Evolutionary conservation across 1,140 invertebrate genomes (phyloP), one percentile per base, ranked within the genome.

Genomic region (Thaumatotibia leucotreta): DNA sequence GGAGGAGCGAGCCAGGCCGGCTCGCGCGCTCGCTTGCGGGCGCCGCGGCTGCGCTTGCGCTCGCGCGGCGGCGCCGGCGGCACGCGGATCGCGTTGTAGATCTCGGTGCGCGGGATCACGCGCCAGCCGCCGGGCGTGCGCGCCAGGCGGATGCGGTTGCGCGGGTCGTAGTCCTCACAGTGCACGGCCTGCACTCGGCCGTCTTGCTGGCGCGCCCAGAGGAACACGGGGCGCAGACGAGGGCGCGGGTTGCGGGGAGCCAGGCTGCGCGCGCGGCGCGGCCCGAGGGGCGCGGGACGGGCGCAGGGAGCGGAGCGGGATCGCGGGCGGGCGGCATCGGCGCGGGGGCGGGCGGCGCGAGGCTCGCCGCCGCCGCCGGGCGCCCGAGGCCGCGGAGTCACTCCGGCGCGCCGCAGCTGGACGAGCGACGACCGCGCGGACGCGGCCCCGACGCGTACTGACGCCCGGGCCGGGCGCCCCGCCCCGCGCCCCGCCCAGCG

Each of bases 131-230:
- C 92, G 1, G 95, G 92, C 2, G 95, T 96, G 79, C 96, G 95
- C 61, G 95, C 95, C 74, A 97, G 88, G 69, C 95, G 94, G 68
- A 97, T 96, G 10, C 96, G 94, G 90, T 96, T 97, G 35, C 95
- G 91, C 78, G 95, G 94, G 88, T 96, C 95, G 91, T 96, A 97
- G 81, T 97, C 96, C 86, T 96, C 96, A 89, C 95, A 96, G 80
- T 94, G 93, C 70, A 97, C 96, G 85, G 96, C 95, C 77, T 96
- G 93, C 76, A 97, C 96, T 79, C 92, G 93, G 64, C 95, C 95
- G 79, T 96, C 94, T 69, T 93, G 92, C 83, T 96, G 95, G 74
- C 95, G 94, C 39, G 95, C 95, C 95, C 95, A 96, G 64, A 96
- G 92, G 84, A 97, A 97, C 65, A 97, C 95, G 61, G 96, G 95